Conservation (phyloP, 2,113 vertebrate genomes). For the Stomatorhinus ivindoensis region DNA sequence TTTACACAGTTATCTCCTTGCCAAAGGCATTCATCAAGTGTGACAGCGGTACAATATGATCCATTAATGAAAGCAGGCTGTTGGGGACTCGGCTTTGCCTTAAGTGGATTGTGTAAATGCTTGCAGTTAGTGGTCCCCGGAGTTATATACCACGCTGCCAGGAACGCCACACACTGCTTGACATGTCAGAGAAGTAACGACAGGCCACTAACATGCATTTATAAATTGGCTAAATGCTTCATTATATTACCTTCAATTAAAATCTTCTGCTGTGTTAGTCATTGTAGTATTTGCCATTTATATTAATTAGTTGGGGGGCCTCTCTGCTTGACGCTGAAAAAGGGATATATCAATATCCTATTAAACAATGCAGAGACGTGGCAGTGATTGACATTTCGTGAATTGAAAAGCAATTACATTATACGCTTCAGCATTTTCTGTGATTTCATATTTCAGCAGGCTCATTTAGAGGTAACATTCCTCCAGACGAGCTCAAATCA, state of each 20-base stretch:
- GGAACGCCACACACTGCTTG: background rate
- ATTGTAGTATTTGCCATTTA: constrained; percentile 64
- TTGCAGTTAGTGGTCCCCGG: background rate
- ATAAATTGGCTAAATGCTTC: constrained; percentile 59
- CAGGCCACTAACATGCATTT: constrained; percentile 46
- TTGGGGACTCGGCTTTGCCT: background rate
- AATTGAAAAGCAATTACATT: constrained; percentile 61
- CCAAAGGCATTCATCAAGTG: constrained; percentile 1
- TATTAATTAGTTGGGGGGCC: constrained; percentile 62
- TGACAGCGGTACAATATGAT: background rate
- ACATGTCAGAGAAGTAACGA: constrained; percentile 24
- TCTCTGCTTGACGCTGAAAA: constrained; percentile 52
- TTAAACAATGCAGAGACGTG: constrained; percentile 63
- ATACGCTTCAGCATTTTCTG: constrained; percentile 52
- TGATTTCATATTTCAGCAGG: constrained; percentile 47
- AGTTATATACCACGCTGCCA: background rate
- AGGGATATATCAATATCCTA: constrained; percentile 68
- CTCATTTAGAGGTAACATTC: background rate
- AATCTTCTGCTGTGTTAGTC: constrained; percentile 67
- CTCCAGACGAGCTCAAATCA: background rate
- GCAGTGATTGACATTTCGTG: constrained; percentile 60
- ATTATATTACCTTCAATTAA: constrained; percentile 72
- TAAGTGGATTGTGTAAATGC: background rate
- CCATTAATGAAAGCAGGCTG: background rate
- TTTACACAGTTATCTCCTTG: background rate